These are phyloP conservation scores for Echinarachnius parma DNA, from an alignment of 53 echinoderm and acorn worm species.

Conservation along the genomic window DNA sequence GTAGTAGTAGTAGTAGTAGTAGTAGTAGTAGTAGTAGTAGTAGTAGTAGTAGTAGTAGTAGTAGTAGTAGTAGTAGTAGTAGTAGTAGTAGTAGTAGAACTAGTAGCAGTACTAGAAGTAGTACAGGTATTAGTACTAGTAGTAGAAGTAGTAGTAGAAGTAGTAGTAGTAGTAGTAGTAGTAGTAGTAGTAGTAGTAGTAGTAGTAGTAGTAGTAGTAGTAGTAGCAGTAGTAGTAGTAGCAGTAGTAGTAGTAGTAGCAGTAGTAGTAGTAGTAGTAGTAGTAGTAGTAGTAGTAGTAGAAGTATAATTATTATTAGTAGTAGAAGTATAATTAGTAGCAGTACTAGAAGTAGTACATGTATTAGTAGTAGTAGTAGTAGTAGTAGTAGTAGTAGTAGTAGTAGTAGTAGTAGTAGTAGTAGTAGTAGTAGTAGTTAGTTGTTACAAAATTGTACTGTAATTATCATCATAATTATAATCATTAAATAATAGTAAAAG, in stretches of 20 bases:
- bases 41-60: constrained; percentile 17
- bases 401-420: constrained; percentile 7
- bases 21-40: constrained; percentile 1
- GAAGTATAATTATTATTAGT: constrained; percentile 10
- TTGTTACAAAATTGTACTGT: too few species aligned
- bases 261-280: constrained; percentile 2
- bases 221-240: neutral
- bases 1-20: constrained; percentile 15
- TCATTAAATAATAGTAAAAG: too few species aligned
- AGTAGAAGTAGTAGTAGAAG: constrained; percentile 8
- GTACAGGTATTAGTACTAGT: neutral
- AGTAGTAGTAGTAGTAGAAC: constrained; percentile 7
- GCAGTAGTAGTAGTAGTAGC: constrained; percentile 13
- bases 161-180: constrained; percentile 2
- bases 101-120: constrained; percentile 2
- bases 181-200: constrained; percentile 15
- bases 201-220: neutral
- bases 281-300: constrained; percentile 4
- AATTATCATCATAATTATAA: too few species aligned
- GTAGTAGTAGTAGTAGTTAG: constrained; percentile 5
- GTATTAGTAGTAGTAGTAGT: constrained; percentile 14
- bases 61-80: neutral
- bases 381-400: constrained; percentile 17
- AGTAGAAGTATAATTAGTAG: constrained; percentile 10
- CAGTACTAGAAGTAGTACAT: constrained; percentile 19